A percentile compares a stretch with the other conserved stretches of the same genome.
Evolutionary conservation across 2,113 vertebrate genomes (phyloP).

Genomic region (Triplophysa dalaica): DNA sequence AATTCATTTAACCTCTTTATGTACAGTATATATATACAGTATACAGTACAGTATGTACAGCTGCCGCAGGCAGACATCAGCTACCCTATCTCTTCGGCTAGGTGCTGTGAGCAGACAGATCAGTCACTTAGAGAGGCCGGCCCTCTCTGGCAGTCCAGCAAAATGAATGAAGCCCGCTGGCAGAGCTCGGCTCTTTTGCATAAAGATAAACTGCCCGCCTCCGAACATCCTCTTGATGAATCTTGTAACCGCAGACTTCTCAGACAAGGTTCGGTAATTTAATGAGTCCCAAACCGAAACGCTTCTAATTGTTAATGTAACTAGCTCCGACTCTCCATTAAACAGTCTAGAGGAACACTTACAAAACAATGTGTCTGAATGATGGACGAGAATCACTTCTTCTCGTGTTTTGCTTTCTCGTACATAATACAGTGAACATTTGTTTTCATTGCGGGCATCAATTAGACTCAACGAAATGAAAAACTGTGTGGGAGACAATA

Average conservation of each 20-base stretch:
- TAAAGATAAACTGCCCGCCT: conserved; percentile 63
- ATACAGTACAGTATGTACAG: neutral
- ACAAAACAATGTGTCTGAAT: conserved; percentile 26
- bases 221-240: conserved; percentile 63
- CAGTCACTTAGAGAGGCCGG: conserved; percentile 30
- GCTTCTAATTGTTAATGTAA: conserved; percentile 74
- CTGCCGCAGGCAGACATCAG: neutral
- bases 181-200: conserved; percentile 62
- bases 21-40: neutral
- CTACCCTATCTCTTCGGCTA: neutral
- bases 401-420: conserved; percentile 34
- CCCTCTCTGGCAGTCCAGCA: neutral
- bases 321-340: conserved; percentile 60
- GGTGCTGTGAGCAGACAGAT: conserved; percentile 32
- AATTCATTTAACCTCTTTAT: conserved; percentile 23
- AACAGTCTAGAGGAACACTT: conserved; percentile 22
- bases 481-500: neutral
- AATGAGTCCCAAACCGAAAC: conserved; percentile 74
- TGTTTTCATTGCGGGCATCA: neutral
- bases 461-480: neutral
- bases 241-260: conserved; percentile 63
- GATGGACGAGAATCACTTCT: conserved; percentile 41
- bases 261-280: conserved; percentile 68
- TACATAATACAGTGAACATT: conserved; percentile 1
- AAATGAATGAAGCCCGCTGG: conserved; percentile 71